Evolutionary conservation across 2,113 vertebrate genomes (phyloP).

Genomic region (Psettodes erumei): DNA sequence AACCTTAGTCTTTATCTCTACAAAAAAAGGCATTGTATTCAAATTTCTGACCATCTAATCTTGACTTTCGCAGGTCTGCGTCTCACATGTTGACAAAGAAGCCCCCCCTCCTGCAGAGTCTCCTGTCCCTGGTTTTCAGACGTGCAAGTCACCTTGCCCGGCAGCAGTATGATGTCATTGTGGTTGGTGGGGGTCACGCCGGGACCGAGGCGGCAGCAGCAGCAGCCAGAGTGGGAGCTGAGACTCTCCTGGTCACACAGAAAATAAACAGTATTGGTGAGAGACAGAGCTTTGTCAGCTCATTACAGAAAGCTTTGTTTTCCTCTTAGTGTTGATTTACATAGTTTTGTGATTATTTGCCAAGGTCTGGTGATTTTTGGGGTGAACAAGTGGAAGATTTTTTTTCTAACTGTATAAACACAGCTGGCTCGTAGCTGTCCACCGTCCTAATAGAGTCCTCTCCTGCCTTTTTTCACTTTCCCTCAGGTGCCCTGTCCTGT

Average conservation of each 20-base stretch:
- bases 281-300: not conserved
- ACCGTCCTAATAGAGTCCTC: not conserved
- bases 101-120: constrained; percentile 35
- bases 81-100: constrained; percentile 73
- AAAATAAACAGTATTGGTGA: constrained; percentile 89
- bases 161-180: constrained; percentile 87
- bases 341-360: not conserved
- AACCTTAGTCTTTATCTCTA: not conserved
- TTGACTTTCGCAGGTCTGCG: constrained; percentile 26
- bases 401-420: not conserved
- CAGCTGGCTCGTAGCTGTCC: not conserved
- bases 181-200: constrained; percentile 93
- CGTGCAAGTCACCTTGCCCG: constrained; percentile 44
- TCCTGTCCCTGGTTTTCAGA: constrained; percentile 44
- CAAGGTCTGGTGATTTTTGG: too few species aligned
- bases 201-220: constrained; percentile 92
- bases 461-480: not conserved
- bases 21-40: not conserved
- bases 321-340: too few species aligned
- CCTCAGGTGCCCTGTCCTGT: constrained; percentile 92
- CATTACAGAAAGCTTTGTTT: not conserved
- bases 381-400: not conserved
- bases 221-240: constrained; percentile 87
- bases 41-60: constrained; percentile 3
- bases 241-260: constrained; percentile 91